phyloP scores from a whole-genome alignment of 2,888 invertebrate species.

The Melinopterus prodromus region DNA sequence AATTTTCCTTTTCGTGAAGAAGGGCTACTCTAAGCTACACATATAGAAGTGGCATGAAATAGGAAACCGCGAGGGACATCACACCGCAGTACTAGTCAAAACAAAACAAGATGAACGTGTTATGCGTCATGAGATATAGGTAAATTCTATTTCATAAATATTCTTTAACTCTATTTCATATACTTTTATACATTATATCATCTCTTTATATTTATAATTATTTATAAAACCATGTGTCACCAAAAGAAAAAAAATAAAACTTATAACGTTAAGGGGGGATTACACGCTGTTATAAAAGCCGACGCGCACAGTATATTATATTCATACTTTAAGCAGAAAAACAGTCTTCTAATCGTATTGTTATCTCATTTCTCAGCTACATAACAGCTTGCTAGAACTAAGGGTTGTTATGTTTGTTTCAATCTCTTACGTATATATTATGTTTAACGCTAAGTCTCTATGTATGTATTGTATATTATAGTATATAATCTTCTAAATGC shows the following conservation, averaged over 20 bases:
- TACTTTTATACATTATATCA: conserved; percentile 59
- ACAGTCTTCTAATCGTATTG: conserved; percentile 56
- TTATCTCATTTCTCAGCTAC: conserved; percentile 28
- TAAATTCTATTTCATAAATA: conserved; percentile 54
- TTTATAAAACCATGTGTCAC: conserved; percentile 62
- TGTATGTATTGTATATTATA: conserved; percentile 30
- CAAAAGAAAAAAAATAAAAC: conserved; percentile 53
- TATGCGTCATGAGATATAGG: conserved; percentile 37
- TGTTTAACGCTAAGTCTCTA: not conserved
- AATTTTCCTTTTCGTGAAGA: conserved; percentile 26
- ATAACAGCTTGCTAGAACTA: conserved; percentile 33
- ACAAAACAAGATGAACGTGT: conserved; percentile 40
- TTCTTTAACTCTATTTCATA: conserved; percentile 59
- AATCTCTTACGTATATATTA: conserved; percentile 49
- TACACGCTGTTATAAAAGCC: conserved; percentile 53
- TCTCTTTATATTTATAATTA: conserved; percentile 60
- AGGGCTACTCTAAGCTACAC: conserved; percentile 25
- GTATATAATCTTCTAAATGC: conserved; percentile 41
- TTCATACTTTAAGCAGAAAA: conserved; percentile 51
- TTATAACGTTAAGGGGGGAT: conserved; percentile 35
- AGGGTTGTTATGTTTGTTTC: conserved; percentile 43
- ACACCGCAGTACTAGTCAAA: conserved; percentile 37
- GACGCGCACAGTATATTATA: conserved; percentile 47
- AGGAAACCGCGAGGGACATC: not conserved
- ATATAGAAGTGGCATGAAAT: conserved; percentile 4